Evolutionary conservation across 1,140 invertebrate species (phyloP), one percentile per base, ranked within the genome.

Genomic region (Drosophila sp.): DNA sequence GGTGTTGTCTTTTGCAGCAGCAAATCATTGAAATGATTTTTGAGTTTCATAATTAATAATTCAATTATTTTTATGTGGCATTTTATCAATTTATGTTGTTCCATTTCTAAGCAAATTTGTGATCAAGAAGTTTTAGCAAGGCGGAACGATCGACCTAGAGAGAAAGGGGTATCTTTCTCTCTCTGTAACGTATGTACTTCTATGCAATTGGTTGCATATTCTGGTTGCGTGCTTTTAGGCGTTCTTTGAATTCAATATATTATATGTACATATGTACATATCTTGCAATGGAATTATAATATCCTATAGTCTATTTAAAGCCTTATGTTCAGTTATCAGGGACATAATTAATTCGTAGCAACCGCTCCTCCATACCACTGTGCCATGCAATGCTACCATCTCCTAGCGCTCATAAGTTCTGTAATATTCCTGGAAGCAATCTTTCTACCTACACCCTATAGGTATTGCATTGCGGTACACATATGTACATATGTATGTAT

Each of bases 1-100:
- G 75, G 68, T n/a, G 35, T 25, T 4, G 25, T 5, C 41, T 77
- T 61, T 47, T 77, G 70, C 30, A 56, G 54, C 47, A 83, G 68
- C 58, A 76, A 54, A 23, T 65, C 55, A 62, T 67, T 83, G 5
- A 83, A 60, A 47, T 64, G 65, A 38, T 60, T 27, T 27, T 83
- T 17, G 38, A 83, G 50, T 32, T 76, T 55, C n/a, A 38, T n/a
- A 7, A 76, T 61, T 44, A 82, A 33, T 58, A 17, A 17, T 72
- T n/a, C 7, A 57, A 27, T 30, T 62, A 7, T 11, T 38, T 11
- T n/a, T 4, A 5, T n/a, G 40, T 3, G 17, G n/a, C 41, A 44
- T 41, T 41, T 17, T 41, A 4, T 32, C 65, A 17, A 25, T 67
- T 17, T 63, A 33, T 72, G 27, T 29, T 64, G 50, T 55, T 57